These are phyloP conservation scores for Cryptotis parvus DNA, from an alignment of 2,113 vertebrate genomes.

Conservation along the genomic window DNA sequence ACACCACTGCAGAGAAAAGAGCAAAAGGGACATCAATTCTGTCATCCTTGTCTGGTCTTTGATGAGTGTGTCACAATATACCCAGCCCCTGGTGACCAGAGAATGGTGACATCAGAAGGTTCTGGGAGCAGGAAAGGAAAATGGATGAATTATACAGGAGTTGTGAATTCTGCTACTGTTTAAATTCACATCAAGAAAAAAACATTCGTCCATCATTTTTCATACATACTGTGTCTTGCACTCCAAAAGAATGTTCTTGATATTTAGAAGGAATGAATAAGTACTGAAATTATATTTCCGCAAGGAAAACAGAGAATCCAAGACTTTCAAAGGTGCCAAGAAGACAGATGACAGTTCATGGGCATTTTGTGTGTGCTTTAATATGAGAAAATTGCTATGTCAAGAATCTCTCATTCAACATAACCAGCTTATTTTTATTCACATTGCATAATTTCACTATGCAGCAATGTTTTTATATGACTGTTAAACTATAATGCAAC, in stretches of 20 bases:
- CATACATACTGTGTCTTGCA: constrained; percentile 56
- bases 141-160: constrained; percentile 56
- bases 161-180: constrained; percentile 52
- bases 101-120: neutral
- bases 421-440: constrained; percentile 49
- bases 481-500: constrained; percentile 57
- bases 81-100: neutral
- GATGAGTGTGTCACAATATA: neutral
- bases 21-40: constrained; percentile 71
- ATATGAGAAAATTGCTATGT: constrained; percentile 51
- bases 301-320: constrained; percentile 60
- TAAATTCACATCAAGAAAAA: constrained; percentile 59
- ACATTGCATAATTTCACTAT: constrained; percentile 22
- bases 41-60: constrained; percentile 62
- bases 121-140: constrained; percentile 57
- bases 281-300: constrained; percentile 59
- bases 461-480: constrained; percentile 54
- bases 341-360: constrained; percentile 69
- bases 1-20: neutral
- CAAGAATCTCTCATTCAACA: constrained; percentile 56
- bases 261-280: constrained; percentile 58
- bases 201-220: constrained; percentile 19
- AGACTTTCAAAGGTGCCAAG: constrained; percentile 68
- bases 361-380: constrained; percentile 37
- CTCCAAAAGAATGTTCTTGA: constrained; percentile 55